Conservation (phyloP, 2,113 vertebrate species). For the Strix aluco region DNA sequence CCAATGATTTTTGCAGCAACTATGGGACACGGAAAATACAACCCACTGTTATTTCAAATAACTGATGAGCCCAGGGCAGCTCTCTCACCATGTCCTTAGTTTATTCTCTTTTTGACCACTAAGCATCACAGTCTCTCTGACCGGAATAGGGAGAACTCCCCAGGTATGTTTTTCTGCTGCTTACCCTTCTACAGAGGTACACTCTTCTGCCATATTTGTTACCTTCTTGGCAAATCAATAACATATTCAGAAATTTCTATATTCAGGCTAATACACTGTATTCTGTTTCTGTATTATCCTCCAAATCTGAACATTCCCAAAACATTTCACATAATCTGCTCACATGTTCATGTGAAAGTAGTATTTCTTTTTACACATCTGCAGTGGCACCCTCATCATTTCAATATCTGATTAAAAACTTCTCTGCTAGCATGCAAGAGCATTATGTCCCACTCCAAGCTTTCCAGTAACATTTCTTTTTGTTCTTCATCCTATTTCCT, state of each 20-base stretch:
- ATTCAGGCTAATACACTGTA: background rate
- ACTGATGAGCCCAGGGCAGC: background rate
- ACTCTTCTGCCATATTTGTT: background rate
- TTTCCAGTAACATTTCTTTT: background rate
- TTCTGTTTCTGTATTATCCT: background rate
- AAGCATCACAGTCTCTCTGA: background rate
- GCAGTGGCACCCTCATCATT: background rate
- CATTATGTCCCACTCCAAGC: background rate
- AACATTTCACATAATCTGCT: background rate
- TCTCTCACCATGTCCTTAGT: background rate
- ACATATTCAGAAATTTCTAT: background rate
- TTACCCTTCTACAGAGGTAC: background rate
- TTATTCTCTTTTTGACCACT: background rate
- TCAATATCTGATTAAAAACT: background rate
- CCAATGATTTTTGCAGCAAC: background rate
- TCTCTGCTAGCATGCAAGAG: background rate
- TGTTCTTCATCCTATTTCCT: background rate
- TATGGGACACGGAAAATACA: background rate
- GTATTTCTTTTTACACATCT: background rate
- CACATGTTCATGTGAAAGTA: background rate
- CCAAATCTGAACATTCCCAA: background rate
- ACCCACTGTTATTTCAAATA: background rate
- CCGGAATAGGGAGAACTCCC: background rate
- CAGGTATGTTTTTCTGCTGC: background rate
- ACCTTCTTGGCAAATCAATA: background rate